Base-by-base conservation (phyloP, 2,888 invertebrate species). In the Metalampra italica region DNA sequence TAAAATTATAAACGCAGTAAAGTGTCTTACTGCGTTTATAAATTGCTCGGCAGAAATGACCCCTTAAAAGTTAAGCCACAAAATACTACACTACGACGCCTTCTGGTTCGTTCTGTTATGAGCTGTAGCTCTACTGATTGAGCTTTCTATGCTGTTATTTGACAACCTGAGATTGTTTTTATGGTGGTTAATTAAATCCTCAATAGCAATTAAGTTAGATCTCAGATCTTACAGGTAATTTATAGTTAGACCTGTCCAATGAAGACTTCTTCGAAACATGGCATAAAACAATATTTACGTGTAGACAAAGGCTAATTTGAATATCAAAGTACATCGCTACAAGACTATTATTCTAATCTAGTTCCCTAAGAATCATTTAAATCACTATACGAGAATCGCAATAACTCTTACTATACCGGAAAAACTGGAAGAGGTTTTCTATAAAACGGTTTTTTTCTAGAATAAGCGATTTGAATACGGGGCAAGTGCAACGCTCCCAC, bases 341-440 rank as follows among this genome's bases (percentile, higher is more conserved):
- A 50, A 54, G 44, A 69, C 65, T 73, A 81, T 82, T 78, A 79
- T 76, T 74, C 69, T 72, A 72, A 78, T 78, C 73, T 71, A 60
- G 78, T 82, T 79, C 75, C 70, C 69, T 55, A 57, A 62, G 63
- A 66, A 60, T 65, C 59, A 64, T 70, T 75, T 74, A 71, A 77
- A 75, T 75, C 59, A 54, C 55, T 54, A 54, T 52, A 55, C 52
- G 51, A 58, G 58, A 58, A 61, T 61, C 61, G 65, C 64, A 62
- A 62, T 64, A 60, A 57, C 64, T 74, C 74, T 75, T 74, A 80
- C 72, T 64, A 57, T 77, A 82, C 86, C 80, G 85, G 86, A 85
- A 86, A 85, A 88, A 87, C 88, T 72, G 83, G 85, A 82, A 82
- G 64, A 76, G 78, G 71, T 77, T 77, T 78, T 81, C 78, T 71